A percentile compares a stretch with the other conserved stretches of the same genome.
Evolutionary conservation across 2,797 vertebrate species (phyloP).

Genomic region (Prionace glauca): DNA sequence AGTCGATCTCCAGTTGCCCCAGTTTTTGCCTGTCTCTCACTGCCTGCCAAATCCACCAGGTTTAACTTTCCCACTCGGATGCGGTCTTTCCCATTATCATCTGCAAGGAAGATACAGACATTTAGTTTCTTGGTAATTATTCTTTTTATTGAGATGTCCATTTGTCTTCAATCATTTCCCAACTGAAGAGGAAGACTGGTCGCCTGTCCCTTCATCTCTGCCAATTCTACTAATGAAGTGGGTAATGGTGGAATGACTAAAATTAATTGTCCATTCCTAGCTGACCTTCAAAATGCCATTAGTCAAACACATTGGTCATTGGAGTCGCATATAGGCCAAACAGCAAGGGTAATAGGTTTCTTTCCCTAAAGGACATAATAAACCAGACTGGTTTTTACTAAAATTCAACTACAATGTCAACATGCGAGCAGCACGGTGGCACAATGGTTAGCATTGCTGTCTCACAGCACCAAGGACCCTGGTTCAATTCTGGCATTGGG

Average conservation of each 20-base stretch:
- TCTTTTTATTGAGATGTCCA: not conserved
- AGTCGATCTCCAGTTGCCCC: constrained; percentile 75
- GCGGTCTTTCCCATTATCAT: constrained; percentile 64
- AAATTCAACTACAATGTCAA: not conserved
- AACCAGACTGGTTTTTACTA: not conserved
- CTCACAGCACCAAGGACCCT: too few species aligned
- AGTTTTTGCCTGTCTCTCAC: constrained; percentile 84
- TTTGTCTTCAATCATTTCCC: not conserved
- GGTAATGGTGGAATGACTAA: not conserved
- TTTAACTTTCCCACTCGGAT: constrained; percentile 80
- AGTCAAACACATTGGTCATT: not conserved
- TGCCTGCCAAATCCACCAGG: constrained; percentile 83
- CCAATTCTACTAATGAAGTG: not conserved
- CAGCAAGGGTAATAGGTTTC: not conserved
- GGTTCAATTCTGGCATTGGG: too few species aligned
- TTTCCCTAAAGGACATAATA: not conserved
- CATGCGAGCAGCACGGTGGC: too few species aligned
- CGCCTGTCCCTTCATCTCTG: not conserved
- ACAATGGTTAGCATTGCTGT: too few species aligned
- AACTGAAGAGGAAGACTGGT: not conserved
- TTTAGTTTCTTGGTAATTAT: not conserved
- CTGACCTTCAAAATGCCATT: not conserved
- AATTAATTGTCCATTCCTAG: not conserved
- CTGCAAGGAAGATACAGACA: constrained; percentile 46
- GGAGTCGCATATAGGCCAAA: not conserved